These are phyloP conservation scores for Drosophila santomea DNA, from an alignment of 1,140 invertebrate genomes.

Conservation along the genomic window DNA sequence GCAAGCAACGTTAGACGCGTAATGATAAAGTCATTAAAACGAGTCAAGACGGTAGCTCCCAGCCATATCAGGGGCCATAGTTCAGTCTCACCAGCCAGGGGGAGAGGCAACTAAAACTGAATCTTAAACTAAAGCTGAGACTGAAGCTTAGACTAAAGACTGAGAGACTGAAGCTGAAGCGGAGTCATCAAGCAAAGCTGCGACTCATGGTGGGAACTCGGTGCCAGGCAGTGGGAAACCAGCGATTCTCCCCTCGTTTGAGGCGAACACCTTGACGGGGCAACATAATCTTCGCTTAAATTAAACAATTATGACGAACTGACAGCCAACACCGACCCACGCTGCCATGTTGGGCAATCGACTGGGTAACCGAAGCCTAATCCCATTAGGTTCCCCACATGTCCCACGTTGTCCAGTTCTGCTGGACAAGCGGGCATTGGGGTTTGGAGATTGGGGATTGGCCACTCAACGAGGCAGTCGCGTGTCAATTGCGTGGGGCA, in stretches of 20 bases:
- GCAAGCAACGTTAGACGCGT: conserved; percentile 40
- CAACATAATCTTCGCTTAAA: conserved; percentile 64
- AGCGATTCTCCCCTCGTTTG: conserved; percentile 13
- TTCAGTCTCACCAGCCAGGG: conserved; percentile 42
- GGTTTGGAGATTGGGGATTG: not conserved
- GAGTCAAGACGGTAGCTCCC: conserved; percentile 56
- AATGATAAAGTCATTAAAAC: conserved; percentile 77
- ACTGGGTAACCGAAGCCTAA: conserved; percentile 68
- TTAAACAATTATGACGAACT: conserved; percentile 77
- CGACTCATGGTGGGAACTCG: conserved; percentile 66
- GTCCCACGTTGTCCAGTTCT: conserved; percentile 9
- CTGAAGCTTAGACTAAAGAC: not conserved
- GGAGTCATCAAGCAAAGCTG: conserved; percentile 65
- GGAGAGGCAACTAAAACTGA: conserved; percentile 15
- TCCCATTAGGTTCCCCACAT: conserved; percentile 62
- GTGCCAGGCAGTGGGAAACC: conserved; percentile 62
- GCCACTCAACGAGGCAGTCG: conserved; percentile 21
- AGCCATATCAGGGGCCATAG: conserved; percentile 65
- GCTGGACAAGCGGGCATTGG: conserved; percentile 5
- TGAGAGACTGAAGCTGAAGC: not conserved
- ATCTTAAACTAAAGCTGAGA: not conserved
- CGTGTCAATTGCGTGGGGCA: conserved; percentile 63
- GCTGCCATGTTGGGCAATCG: conserved; percentile 25
- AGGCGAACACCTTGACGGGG: conserved; percentile 36
- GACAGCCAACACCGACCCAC: conserved; percentile 11